Evolutionary conservation across 2,113 vertebrate genomes (phyloP), one percentile per base, ranked within the genome.

Genomic region (Pungitius pungitius): DNA sequence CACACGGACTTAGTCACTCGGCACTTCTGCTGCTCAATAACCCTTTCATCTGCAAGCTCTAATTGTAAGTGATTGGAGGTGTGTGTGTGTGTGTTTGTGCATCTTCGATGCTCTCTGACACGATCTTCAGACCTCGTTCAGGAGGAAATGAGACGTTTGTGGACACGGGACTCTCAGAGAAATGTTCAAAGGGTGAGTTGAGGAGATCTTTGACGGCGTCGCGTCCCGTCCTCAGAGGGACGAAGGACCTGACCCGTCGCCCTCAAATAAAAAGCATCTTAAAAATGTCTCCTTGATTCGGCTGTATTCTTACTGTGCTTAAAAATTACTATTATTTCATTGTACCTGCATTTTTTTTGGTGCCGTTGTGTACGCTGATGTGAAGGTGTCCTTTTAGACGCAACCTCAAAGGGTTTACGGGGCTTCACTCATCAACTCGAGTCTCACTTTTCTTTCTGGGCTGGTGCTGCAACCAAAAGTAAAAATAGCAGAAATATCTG

Each of bases 401-500:
- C 30, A n/a, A 59, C 62, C 69, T 82, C 85, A 87, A 88, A 90
- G 66, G 70, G 8, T 69, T 85, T 45, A 40, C 61, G n/a, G 78
- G 66, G 54, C 81, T 85, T 81, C 65, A 52, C 83, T 83, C 69
- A 85, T 88, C 86, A 60, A 77, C 73, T 83, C 42, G 5, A 69
- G 83, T 90, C 65, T 70, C 80, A 47, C 79, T 80, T 87, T 84
- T 80, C 87, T 84, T 49, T 89, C 70, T 88, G 88, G 82, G 86
- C 84, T 82, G 81, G 70, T 63, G 75, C 69, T 37, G n/a, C 61
- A 77, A 77, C 42, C 65, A 47, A 77, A 68, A 61, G 73, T 88
- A 90, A 86, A 91, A 90, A 89, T 89, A 90, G 85, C 81, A 69
- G 54, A 61, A 75, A 69, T 71, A 84, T 88, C 87, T 82, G 85